Percentiles rank a stretch among this genome's conserved stretches.
Conservation (phyloP, 2,113 vertebrate genomes). For the Drymodes brunneopygia region DNA sequence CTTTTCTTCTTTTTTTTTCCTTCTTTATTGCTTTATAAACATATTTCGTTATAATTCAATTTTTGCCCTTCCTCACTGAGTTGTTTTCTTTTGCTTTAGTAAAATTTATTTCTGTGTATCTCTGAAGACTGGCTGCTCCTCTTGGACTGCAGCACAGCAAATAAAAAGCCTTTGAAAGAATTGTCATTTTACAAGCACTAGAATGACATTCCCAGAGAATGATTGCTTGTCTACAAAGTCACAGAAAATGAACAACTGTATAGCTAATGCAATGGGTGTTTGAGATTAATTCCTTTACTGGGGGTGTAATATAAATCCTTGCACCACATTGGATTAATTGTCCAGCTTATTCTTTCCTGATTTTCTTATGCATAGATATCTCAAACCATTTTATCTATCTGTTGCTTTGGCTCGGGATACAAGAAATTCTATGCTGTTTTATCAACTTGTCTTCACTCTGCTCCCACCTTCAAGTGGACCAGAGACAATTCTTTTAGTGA, state of each 20-base stretch:
- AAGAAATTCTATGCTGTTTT: neutral
- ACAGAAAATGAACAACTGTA: neutral
- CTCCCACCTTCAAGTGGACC: neutral
- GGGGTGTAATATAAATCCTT: neutral
- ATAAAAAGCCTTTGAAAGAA: neutral
- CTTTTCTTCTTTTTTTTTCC: neutral
- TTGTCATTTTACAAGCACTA: neutral
- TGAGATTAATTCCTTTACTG: neutral
- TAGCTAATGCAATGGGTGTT: neutral
- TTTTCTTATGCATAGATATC: neutral
- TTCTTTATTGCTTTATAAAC: neutral
- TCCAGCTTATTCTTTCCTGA: neutral
- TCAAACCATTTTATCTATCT: neutral
- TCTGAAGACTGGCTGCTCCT: neutral
- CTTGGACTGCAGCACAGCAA: neutral
- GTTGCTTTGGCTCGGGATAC: neutral
- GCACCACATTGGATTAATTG: neutral
- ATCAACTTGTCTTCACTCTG: neutral
- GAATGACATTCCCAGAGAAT: constrained; percentile 31
- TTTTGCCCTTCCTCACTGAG: neutral
- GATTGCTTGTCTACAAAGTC: neutral
- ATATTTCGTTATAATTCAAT: neutral
- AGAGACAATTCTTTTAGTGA: neutral
- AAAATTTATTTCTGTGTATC: neutral
- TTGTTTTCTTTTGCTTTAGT: neutral